Evolutionary conservation across 2,113 vertebrate genomes (phyloP).

Genomic region (Camelus dromedarius): DNA sequence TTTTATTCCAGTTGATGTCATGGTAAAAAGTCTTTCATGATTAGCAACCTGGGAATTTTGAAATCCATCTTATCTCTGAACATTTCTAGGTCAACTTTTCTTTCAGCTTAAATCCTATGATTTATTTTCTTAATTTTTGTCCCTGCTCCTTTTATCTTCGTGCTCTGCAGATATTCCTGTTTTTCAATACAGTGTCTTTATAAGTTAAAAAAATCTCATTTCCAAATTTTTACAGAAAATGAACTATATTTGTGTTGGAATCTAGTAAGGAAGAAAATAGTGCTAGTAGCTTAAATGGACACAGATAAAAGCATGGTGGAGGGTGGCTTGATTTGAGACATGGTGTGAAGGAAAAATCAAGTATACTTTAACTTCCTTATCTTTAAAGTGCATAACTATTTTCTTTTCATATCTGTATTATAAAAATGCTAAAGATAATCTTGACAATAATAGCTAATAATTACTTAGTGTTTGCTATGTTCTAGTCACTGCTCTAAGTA

Average conservation of each 20-base stretch:
- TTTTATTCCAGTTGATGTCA: slow-evolving; percentile 48
- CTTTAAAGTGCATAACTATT: neutral
- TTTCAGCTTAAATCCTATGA: neutral
- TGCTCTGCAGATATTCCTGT: neutral
- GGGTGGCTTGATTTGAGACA: neutral
- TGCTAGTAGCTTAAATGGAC: neutral
- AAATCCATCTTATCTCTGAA: slow-evolving; percentile 43
- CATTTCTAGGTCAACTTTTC: slow-evolving; percentile 28
- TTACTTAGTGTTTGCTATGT: neutral
- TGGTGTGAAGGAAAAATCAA: neutral
- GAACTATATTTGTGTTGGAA: neutral
- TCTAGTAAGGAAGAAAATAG: neutral
- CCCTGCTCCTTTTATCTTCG: neutral
- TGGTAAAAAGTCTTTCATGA: slow-evolving; percentile 60
- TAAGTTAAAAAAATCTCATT: neutral
- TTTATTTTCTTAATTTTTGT: neutral
- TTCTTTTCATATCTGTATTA: too few relatives aligned
- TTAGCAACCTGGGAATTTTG: slow-evolving; percentile 23
- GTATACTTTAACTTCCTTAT: neutral
- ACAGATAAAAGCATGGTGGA: neutral
- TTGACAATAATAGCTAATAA: neutral
- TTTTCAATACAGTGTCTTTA: neutral
- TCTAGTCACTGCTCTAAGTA: neutral
- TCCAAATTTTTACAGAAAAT: neutral
- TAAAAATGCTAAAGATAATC: too few relatives aligned